Evolutionary conservation across 2,888 invertebrate species (phyloP).

Genomic region (Spodoptera picta): DNA sequence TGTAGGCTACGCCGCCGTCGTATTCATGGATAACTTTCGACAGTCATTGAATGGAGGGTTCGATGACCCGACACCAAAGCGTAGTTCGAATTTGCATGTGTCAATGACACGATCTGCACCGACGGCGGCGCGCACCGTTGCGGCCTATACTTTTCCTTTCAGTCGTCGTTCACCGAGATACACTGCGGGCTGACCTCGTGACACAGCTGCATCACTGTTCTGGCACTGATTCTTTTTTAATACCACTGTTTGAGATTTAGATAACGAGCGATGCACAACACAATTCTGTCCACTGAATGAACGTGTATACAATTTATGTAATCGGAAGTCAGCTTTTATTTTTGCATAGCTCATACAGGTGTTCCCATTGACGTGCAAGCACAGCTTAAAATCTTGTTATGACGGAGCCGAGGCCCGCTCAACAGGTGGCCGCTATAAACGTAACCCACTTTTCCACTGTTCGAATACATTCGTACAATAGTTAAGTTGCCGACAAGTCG

Average conservation of each 20-base stretch:
- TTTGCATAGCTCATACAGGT: conserved; percentile 23
- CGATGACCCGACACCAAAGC: conserved; percentile 82
- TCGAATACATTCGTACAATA: conserved; percentile 38
- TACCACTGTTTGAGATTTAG: conserved; percentile 18
- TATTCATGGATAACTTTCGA: conserved; percentile 85
- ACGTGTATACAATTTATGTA: conserved; percentile 5
- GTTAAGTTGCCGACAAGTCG: conserved; percentile 54
- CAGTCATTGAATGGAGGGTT: conserved; percentile 86
- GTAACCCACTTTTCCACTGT: conserved; percentile 33
- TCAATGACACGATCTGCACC: conserved; percentile 85
- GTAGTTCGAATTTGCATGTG: conserved; percentile 86
- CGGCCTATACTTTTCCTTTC: conserved; percentile 87
- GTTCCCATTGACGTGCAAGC: conserved; percentile 26
- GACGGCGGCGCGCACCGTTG: conserved; percentile 65
- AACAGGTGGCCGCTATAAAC: conserved; percentile 49
- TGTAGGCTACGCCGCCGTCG: conserved; percentile 72
- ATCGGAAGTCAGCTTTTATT: conserved; percentile 15
- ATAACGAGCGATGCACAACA: conserved; percentile 21
- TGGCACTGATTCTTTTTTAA: conserved; percentile 12
- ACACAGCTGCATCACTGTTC: conserved; percentile 68
- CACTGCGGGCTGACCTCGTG: conserved; percentile 81
- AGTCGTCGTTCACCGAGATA: conserved; percentile 77
- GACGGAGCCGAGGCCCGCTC: conserved; percentile 28
- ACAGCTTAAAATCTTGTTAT: conserved; percentile 43
- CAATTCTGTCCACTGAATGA: conserved; percentile 12